A percentile compares a stretch with the other conserved stretches of the same genome.
phyloP scores from a whole-genome alignment of 2,888 invertebrate species.

The Brassicogethes aeneus region DNA sequence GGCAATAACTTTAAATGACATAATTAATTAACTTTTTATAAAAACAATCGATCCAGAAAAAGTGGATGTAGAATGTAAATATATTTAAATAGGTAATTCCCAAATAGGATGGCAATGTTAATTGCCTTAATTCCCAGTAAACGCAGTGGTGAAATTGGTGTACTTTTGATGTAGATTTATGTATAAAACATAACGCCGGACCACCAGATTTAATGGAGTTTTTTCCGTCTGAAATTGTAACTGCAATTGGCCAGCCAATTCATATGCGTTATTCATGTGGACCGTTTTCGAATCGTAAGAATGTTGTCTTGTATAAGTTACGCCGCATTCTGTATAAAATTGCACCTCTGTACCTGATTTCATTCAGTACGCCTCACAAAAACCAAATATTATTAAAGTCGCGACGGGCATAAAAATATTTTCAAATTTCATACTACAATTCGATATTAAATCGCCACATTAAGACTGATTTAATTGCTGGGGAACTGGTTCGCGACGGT shows the following conservation, averaged over 20 bases:
- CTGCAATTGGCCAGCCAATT: background rate
- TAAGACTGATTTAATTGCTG: constrained; percentile 26
- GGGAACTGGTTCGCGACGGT: constrained; percentile 25
- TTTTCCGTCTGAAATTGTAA: background rate
- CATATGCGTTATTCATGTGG: background rate
- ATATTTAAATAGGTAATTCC: no score
- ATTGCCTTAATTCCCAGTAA: no score
- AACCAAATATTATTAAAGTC: no score
- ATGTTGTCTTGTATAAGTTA: constrained; percentile 5
- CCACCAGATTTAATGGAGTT: background rate
- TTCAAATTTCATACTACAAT: constrained; percentile 29
- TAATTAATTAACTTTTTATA: no score
- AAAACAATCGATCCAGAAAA: no score
- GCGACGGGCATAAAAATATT: constrained; percentile 24
- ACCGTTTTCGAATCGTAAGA: constrained; percentile 1
- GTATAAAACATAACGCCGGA: background rate
- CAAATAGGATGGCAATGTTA: no score
- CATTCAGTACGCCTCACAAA: no score
- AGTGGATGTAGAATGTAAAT: no score
- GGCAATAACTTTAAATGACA: no score
- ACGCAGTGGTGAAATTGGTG: background rate
- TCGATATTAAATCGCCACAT: constrained; percentile 32
- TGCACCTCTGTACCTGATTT: constrained; percentile 22
- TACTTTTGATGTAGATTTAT: background rate
- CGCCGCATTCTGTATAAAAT: constrained; percentile 16